Conservation (phyloP, 2,888 invertebrate species). For the Platycnemis pennipes region DNA sequence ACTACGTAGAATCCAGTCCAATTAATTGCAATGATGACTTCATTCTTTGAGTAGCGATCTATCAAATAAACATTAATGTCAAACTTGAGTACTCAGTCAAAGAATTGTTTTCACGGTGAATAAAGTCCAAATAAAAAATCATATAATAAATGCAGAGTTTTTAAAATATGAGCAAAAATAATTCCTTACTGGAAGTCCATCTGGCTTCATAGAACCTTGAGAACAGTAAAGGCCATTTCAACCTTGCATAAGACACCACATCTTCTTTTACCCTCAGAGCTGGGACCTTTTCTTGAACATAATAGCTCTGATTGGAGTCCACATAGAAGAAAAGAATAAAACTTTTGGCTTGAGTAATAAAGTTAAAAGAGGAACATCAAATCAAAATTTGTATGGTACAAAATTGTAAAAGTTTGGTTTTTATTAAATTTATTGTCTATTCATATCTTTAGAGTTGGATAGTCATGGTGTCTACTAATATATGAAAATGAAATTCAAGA, state of each 20-base stretch:
- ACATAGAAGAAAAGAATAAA: no score
- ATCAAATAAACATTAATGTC: slow-evolving; percentile 71
- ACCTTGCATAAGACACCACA: slow-evolving; percentile 93
- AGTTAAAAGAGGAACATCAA: no score
- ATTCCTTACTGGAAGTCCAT: slow-evolving; percentile 83
- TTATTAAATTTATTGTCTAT: no score
- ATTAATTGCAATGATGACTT: slow-evolving; percentile 93
- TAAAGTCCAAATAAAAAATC: no score
- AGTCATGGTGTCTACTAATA: no score
- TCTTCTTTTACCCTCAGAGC: slow-evolving; percentile 91
- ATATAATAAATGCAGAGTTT: slow-evolving; percentile 3
- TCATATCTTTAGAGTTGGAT: no score
- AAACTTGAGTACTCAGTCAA: background rate
- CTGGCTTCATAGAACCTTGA: slow-evolving; percentile 96
- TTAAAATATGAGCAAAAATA: background rate
- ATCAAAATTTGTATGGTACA: no score
- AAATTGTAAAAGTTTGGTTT: no score
- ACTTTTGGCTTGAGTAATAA: no score
- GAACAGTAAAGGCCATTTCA: slow-evolving; percentile 96
- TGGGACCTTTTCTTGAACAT: slow-evolving; percentile 85
- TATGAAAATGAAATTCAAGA: no score
- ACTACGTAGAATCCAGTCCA: slow-evolving; percentile 96
- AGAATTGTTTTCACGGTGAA: no score
- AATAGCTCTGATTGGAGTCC: slow-evolving; percentile 82
- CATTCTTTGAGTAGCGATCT: slow-evolving; percentile 84